These are phyloP conservation scores for Gracilinanus agilis DNA, from an alignment of 2,113 vertebrate species.

Conservation along the genomic window DNA sequence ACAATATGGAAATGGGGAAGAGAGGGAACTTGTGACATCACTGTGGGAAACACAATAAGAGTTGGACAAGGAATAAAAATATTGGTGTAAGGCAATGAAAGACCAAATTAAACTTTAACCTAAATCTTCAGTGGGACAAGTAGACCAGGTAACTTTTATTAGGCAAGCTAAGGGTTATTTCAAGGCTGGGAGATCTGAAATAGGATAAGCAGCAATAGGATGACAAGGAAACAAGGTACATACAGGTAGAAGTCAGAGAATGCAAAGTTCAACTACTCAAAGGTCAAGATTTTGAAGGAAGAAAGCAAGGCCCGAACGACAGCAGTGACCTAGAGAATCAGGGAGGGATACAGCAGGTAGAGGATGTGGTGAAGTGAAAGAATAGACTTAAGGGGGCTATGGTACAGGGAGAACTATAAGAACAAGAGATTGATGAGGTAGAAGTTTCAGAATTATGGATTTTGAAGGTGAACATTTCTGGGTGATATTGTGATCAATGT, in stretches of 20 bases:
- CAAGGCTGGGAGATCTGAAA: background rate
- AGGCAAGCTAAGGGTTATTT: background rate
- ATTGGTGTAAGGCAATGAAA: background rate
- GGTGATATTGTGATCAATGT: no score
- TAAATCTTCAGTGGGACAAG: background rate
- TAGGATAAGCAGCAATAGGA: no score
- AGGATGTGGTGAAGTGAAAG: background rate
- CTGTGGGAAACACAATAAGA: no score
- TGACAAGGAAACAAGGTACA: background rate
- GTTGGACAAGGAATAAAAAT: no score
- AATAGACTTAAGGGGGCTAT: background rate
- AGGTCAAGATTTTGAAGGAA: background rate
- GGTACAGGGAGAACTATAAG: background rate
- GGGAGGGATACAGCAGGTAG: background rate
- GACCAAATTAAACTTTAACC: background rate
- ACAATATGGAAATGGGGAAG: no score
- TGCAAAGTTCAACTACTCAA: background rate
- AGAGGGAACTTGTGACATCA: no score
- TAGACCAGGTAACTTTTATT: no score
- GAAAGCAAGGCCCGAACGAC: background rate
- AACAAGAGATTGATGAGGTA: background rate
- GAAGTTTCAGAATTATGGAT: background rate
- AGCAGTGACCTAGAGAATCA: background rate
- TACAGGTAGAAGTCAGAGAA: no score
- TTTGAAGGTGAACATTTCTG: no score